Evolutionary conservation across 2,888 invertebrate genomes (phyloP), one percentile per base, ranked within the genome.

Genomic region (Diachrysia chrysitis): DNA sequence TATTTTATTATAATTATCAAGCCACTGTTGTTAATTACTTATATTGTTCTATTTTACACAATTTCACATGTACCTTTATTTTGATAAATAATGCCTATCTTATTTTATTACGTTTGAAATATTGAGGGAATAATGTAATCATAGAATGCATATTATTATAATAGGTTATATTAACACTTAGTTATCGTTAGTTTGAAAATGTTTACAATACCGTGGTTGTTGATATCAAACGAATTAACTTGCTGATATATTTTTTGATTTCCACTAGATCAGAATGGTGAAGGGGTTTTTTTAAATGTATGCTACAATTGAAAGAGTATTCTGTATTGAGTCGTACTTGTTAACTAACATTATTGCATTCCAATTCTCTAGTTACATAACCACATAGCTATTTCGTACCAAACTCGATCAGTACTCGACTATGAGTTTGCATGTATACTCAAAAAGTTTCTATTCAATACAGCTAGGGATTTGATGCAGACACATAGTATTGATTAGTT

Each of bases 171-270:
- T 56, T 48, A 35, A 62, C 42, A 71, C 37, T 53, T 53, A 59
- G 32, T 62, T 53, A 53, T 21, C 55, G 17, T 51, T 55, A 73
- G 19, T 51, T 69, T 64, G 42, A 61, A 59, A 42, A 6, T 42
- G 54, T 75, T 66, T 42, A 71, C 66, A 68, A 73, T 66, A 21
- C 53, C 58, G 61, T 62, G 61, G 64, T 74, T 77, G 64, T 71
- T 73, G 21, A 56, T 60, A 25, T 71, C 57, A 58, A 62, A 74
- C 58, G 63, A 62, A 68, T 42, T 25, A 37, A 46, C 17, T 51
- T 29, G 25, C 59, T 58, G 17, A 58, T 59, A 23, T 58, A 32
- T 48, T 56, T 10, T 58, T 53, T 51, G 29, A 7, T 29, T 29
- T 29, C 29, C 29, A 29, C 29, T n/a, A n/a, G n/a, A n/a, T n/a